These are phyloP conservation scores for Drosophila meridionalis DNA, from an alignment of 2,888 invertebrate species.

Conservation along the genomic window DNA sequence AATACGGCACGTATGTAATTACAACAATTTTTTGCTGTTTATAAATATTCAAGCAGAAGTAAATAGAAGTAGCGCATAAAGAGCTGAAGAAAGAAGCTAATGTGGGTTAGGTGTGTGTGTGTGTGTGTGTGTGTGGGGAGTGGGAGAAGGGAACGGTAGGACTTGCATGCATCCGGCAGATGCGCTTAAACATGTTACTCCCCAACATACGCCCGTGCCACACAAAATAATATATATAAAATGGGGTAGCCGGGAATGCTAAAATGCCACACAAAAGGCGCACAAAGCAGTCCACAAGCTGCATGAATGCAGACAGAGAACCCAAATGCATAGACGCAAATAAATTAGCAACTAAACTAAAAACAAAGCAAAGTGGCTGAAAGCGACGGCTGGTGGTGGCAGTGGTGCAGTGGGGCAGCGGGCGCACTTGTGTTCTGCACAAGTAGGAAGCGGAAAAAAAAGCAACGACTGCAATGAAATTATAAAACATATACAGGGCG, in stretches of 20 bases:
- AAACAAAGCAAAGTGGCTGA: constrained; percentile 53
- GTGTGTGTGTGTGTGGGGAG: background rate
- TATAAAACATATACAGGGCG: constrained; percentile 62
- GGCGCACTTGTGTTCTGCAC: constrained; percentile 18
- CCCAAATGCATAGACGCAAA: constrained; percentile 73
- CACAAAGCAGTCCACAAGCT: constrained; percentile 27
- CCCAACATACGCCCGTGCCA: constrained; percentile 12
- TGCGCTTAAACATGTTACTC: constrained; percentile 48
- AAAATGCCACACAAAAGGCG: constrained; percentile 57
- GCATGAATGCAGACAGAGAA: constrained; percentile 37
- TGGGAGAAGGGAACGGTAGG: background rate
- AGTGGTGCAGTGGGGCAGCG: background rate
- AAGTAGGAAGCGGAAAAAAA: constrained; percentile 29
- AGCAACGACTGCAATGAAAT: constrained; percentile 57
- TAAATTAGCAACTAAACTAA: constrained; percentile 77
- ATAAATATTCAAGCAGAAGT: constrained; percentile 67
- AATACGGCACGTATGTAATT: constrained; percentile 52
- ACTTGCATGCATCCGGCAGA: constrained; percentile 51
- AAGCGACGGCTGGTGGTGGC: constrained; percentile 17
- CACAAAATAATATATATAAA: constrained; percentile 14
- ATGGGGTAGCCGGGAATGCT: constrained; percentile 35
- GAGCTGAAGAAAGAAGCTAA: constrained; percentile 33
- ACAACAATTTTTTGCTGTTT: constrained; percentile 64
- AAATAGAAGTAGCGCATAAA: constrained; percentile 36
- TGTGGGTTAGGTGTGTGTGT: constrained; percentile 15